These are phyloP conservation scores for Cervus canadensis DNA, from an alignment of 2,113 vertebrate species.

Conservation along the genomic window DNA sequence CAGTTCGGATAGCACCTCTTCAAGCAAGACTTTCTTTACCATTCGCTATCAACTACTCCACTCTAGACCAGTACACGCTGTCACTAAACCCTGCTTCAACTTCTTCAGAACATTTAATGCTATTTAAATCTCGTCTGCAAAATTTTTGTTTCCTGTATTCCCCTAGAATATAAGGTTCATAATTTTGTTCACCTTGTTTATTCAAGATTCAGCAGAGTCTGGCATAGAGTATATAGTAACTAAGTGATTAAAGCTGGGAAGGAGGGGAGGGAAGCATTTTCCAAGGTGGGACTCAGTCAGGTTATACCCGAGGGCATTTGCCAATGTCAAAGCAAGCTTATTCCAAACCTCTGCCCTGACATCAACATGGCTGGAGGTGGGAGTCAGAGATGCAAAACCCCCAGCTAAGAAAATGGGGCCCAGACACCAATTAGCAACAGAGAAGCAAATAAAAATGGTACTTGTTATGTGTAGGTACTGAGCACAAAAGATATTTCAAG, in stretches of 20 bases:
- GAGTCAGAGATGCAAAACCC: not conserved
- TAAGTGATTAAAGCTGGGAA: not conserved
- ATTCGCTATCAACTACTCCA: not conserved
- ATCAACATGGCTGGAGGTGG: not conserved
- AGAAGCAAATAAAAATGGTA: not conserved
- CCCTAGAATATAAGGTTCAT: not conserved
- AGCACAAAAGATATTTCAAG: slow-evolving; percentile 19
- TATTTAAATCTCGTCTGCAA: not conserved
- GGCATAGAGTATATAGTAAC: not conserved
- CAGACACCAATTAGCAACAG: not conserved
- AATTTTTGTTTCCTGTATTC: not conserved
- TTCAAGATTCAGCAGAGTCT: not conserved
- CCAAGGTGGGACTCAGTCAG: not conserved
- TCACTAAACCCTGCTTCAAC: not conserved
- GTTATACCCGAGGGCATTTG: not conserved
- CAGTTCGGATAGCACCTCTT: not conserved
- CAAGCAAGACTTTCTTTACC: not conserved
- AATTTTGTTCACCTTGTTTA: not conserved
- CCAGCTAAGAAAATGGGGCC: not conserved
- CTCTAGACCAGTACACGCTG: not conserved
- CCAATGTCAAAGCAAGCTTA: not conserved
- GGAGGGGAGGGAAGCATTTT: not conserved
- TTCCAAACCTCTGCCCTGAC: not conserved
- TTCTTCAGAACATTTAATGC: not conserved
- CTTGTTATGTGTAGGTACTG: not conserved